phyloP scores from a whole-genome alignment of 1,140 invertebrate species.

The Anadara kagoshimensis region DNA sequence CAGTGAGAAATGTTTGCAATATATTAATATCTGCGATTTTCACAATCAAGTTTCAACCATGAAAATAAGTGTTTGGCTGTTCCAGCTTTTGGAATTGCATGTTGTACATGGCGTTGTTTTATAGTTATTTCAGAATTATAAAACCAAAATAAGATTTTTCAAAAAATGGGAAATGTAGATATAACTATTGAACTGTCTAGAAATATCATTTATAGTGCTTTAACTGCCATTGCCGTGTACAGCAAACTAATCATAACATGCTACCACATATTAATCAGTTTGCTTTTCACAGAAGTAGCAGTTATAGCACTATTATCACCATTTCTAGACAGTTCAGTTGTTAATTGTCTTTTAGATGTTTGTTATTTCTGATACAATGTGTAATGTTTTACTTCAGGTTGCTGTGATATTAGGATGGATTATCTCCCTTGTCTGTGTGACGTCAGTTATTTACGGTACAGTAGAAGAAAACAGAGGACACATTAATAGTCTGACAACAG shows the following conservation, averaged over 20 bases:
- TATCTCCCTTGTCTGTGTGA: constrained; percentile 26
- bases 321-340: not conserved
- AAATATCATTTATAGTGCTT: no score
- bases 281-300: no score
- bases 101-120: not conserved
- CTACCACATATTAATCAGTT: no score
- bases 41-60: not conserved
- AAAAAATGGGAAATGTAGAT: no score
- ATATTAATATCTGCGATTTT: no score
- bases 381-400: constrained; percentile 15
- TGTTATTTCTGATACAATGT: not conserved
- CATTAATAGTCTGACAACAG: not conserved
- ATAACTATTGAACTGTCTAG: no score
- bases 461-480: constrained; percentile 39
- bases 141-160: no score
- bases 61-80: not conserved
- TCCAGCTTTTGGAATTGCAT: not conserved
- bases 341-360: no score
- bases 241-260: no score
- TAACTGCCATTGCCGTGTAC: no score
- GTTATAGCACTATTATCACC: no score
- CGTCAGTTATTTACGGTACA: constrained; percentile 54
- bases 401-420: constrained; percentile 39
- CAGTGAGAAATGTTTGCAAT: no score
- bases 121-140: not conserved